Evolutionary conservation across 2,888 invertebrate genomes (phyloP), one percentile per base, ranked within the genome.

Genomic region (Hymenopus coronatus): DNA sequence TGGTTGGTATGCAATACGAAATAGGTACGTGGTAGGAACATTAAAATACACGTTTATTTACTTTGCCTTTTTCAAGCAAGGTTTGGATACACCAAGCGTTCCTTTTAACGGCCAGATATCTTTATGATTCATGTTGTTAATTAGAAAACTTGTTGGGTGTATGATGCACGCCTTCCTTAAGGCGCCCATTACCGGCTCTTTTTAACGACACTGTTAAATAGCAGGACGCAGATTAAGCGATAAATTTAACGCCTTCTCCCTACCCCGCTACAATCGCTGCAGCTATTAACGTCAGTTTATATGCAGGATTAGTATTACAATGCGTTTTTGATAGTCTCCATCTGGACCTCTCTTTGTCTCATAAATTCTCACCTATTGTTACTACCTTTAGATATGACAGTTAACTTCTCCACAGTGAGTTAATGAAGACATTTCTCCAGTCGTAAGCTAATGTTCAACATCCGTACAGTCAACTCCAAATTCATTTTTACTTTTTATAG

Each of bases 221-320:
- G 54, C 33, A 28, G 28, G 28, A 84, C 81, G 82, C 54, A 84
- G 84, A 88, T 88, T 88, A 70, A 82, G 81, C 83, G 46, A 85
- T 88, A 88, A 88, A 88, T 88, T n/a, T 84, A 85, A 84, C 27
- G n/a, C 70, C 25, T 84, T 82, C 33, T 28, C 54, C 82, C 40
- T 40, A 25, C 15, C 4, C 15, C 54, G 54, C 54, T 20, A 15
- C 54, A 54, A 54, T 54, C 54, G 54, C 54, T 86, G 82, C 33
- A 33, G 33, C 84, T 83, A 89, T 89, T 89, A 89, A 89, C 84
- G 87, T 87, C 89, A 70, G 84, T 89, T 89, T 87, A 88, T 89
- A 87, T 89, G 30, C 89, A 87, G 83, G 86, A 86, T 81, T 46
- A 70, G 54, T 70, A 20, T 12, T 70, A 70, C 54, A 70, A 70